These are phyloP conservation scores for Sarcophaga caerulescens DNA, from an alignment of 2,888 invertebrate species.

Conservation along the genomic window DNA sequence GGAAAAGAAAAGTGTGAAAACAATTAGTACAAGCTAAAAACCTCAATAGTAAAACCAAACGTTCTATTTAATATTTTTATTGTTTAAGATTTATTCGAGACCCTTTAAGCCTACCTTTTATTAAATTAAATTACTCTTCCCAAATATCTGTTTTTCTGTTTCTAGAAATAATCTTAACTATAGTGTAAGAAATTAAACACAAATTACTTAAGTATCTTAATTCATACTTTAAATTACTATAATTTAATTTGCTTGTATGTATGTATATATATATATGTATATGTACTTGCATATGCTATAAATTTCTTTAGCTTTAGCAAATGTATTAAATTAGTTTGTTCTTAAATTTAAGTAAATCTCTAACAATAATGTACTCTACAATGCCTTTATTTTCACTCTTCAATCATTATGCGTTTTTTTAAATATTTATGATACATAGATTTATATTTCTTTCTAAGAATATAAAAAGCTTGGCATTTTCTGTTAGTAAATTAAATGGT, in stretches of 20 bases:
- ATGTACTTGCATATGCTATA: background rate
- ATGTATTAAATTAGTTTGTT: conserved; percentile 45
- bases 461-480: too few relatives aligned
- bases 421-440: background rate
- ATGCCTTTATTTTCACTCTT: background rate
- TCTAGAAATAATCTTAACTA: background rate
- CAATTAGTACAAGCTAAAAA: conserved; percentile 62
- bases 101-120: background rate
- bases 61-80: conserved; percentile 2
- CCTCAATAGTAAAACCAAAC: conserved; percentile 52
- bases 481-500: too few relatives aligned
- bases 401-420: background rate
- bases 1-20: background rate
- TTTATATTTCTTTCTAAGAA: background rate
- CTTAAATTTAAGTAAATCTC: conserved; percentile 25
- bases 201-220: background rate
- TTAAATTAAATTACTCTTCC: background rate
- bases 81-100: background rate
- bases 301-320: conserved; percentile 26
- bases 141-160: background rate
- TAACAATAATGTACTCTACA: background rate
- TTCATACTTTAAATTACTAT: background rate
- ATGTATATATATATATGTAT: too few relatives aligned
- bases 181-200: conserved; percentile 8
- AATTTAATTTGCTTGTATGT: background rate